Conservation (phyloP, 2,888 invertebrate species). For the Mesochorus sp. region DNA sequence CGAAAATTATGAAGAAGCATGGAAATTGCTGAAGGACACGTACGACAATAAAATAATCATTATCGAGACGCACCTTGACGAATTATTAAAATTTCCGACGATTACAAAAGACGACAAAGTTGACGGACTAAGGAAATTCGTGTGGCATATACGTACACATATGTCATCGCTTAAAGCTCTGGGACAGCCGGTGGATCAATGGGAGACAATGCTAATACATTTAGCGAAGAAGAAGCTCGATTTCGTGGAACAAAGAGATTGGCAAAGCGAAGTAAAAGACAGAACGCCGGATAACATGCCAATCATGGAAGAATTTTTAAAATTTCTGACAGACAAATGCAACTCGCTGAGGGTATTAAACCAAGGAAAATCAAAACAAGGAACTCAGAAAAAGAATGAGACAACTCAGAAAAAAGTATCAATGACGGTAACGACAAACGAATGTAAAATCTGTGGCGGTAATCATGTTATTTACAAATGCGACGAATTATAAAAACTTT, state of each 20-base stretch:
- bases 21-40: conserved; percentile 40
- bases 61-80: conserved; percentile 61
- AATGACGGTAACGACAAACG: conserved; percentile 13
- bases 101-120: conserved; percentile 50
- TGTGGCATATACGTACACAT: conserved; percentile 53
- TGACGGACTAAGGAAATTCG: conserved; percentile 54
- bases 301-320: conserved; percentile 49
- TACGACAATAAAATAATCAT: conserved; percentile 64
- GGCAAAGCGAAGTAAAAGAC: conserved; percentile 61
- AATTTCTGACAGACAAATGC: conserved; percentile 55
- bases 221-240: conserved; percentile 68
- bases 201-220: conserved; percentile 67
- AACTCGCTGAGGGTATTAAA: conserved; percentile 37
- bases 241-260: conserved; percentile 61
- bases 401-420: conserved; percentile 12
- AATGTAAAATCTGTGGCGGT: conserved; percentile 47
- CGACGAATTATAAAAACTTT: conserved; percentile 40
- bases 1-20: conserved; percentile 46
- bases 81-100: conserved; percentile 56
- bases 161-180: conserved; percentile 62
- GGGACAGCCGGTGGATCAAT: conserved; percentile 64
- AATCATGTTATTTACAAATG: conserved; percentile 47
- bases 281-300: conserved; percentile 57
- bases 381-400: background rate
- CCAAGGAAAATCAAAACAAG: conserved; percentile 34